These are phyloP conservation scores for Oegoconia quadripuncta DNA, from an alignment of 2,888 invertebrate genomes.

Conservation along the genomic window DNA sequence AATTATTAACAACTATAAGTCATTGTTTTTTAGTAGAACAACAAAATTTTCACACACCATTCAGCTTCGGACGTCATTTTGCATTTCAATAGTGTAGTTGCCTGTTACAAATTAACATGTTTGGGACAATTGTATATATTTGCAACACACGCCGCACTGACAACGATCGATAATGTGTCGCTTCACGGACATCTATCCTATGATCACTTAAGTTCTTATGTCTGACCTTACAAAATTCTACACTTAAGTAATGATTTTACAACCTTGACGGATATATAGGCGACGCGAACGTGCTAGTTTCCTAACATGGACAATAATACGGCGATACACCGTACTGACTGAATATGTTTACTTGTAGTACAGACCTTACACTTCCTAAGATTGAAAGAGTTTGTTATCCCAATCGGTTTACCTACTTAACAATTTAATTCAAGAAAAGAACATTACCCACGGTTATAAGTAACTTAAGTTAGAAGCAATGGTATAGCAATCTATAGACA, in stretches of 20 bases:
- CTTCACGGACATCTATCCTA: slow-evolving; percentile 15
- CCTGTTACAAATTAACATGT: slow-evolving; percentile 27
- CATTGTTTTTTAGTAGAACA: slow-evolving; percentile 9
- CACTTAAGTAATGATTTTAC: slow-evolving; percentile 16
- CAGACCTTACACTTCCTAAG: too few relatives aligned
- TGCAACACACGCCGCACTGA: slow-evolving; percentile 16
- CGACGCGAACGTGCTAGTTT: too few relatives aligned
- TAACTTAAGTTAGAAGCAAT: too few relatives aligned
- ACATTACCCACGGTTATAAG: too few relatives aligned
- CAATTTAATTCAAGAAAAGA: too few relatives aligned
- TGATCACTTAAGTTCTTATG: slow-evolving; percentile 14
- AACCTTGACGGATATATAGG: slow-evolving; percentile 24
- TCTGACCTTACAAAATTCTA: slow-evolving; percentile 24
- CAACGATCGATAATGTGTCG: slow-evolving; percentile 12
- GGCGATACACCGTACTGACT: too few relatives aligned
- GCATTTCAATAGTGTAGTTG: slow-evolving; percentile 29
- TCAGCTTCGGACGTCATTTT: slow-evolving; percentile 20
- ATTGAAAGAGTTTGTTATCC: too few relatives aligned
- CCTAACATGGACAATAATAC: too few relatives aligned
- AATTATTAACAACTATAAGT: too few relatives aligned
- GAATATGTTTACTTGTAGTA: too few relatives aligned
- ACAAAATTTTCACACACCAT: slow-evolving; percentile 13
- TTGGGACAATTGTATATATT: slow-evolving; percentile 18
- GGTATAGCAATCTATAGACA: too few relatives aligned
- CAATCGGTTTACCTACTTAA: too few relatives aligned